Evolutionary conservation across 2,888 invertebrate species (phyloP).

Genomic region (Synanthedon myopaeformis): DNA sequence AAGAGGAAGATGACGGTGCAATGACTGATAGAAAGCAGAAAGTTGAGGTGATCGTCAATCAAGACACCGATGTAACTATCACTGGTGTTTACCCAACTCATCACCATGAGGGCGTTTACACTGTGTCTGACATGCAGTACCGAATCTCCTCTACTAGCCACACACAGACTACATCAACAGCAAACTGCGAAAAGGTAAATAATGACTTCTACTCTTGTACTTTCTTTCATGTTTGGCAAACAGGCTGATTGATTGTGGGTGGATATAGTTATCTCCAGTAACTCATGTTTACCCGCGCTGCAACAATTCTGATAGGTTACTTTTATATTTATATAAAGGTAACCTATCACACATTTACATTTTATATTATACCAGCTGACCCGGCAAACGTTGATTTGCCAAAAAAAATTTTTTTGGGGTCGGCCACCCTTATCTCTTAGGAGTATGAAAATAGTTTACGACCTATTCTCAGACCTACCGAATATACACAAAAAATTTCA

Average conservation of each 20-base stretch:
- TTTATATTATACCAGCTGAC: too few species aligned
- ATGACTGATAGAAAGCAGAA: slow-evolving; percentile 62
- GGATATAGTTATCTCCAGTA: slow-evolving; percentile 5
- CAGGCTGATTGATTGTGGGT: background rate
- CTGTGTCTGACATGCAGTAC: slow-evolving; percentile 87
- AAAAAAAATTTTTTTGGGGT: too few species aligned
- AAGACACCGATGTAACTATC: slow-evolving; percentile 89
- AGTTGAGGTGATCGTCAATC: slow-evolving; percentile 84
- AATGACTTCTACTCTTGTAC: background rate
- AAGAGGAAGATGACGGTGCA: slow-evolving; percentile 42
- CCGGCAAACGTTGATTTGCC: too few species aligned
- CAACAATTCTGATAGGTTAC: too few species aligned
- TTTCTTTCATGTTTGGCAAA: too few species aligned
- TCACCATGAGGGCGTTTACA: slow-evolving; percentile 87
- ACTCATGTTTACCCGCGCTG: background rate
- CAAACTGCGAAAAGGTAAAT: slow-evolving; percentile 77
- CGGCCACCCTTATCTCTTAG: too few species aligned
- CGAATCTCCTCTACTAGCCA: slow-evolving; percentile 89
- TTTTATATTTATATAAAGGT: background rate
- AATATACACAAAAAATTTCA: too few species aligned
- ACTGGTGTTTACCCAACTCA: slow-evolving; percentile 88
- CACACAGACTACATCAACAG: slow-evolving; percentile 86
- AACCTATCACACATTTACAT: background rate
- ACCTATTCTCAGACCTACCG: too few species aligned
- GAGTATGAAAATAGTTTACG: too few species aligned